Base-by-base conservation (phyloP, 2,888 invertebrate species). In the Mythimna impura region DNA sequence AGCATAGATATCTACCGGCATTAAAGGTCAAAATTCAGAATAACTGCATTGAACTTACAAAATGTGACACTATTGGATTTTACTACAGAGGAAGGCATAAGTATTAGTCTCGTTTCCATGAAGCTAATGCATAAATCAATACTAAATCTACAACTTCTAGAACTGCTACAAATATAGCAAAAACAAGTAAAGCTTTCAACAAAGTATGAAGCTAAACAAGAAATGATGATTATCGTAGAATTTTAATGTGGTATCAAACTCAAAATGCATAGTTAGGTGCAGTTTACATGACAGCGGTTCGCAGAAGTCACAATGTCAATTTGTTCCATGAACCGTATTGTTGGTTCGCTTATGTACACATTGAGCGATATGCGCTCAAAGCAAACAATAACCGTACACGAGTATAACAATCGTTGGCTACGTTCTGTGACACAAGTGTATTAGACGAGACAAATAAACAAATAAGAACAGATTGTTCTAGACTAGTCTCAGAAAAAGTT, bases 311-410 rank as follows among this genome's bases (percentile, higher is more conserved):
- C 82, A 82, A 84, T 82, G 82, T 86, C 83, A 87, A 83, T 82
- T 81, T 84, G 82, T 86, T 87, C 86, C 78, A 67, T 82, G 87
- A 85, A 89, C 80, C 72, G 82, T 81, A 84, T 86, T 88, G 88
- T 88, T 85, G 82, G 74, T 66, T 64, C 72, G 80, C 79, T 87
- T 84, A 82, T 85, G 88, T 88, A 86, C 87, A 90, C 88, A 86
- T 76, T 67, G 73, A 63, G 71, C 73, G 81, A 79, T 86, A 86
- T 84, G 84, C 78, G 61, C 79, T 83, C 72, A 71, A 82, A 83
- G 72, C 83, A 85, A 85, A 85, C 78, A 86, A 83, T 87, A 83
- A 78, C 81, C 71, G 75, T 81, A 82, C 63, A 64, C 57, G 82
- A 81, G 73, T 78, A 72, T 76, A 84, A 83, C 86, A 85, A 80